Evolutionary conservation across 2,888 invertebrate species (phyloP).

Genomic region (Epiblema foenella): DNA sequence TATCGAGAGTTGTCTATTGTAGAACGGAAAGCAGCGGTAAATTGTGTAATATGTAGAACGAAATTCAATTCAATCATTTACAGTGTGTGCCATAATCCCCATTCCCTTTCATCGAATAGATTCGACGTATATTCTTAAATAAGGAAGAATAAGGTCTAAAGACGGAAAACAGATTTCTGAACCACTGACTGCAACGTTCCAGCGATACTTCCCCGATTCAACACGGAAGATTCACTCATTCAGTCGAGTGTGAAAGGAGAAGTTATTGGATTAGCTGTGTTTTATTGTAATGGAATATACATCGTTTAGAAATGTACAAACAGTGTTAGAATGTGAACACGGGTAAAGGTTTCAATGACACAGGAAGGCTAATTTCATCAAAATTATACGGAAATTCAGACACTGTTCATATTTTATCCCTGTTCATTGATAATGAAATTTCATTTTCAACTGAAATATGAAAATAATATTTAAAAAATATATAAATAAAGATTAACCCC

Average conservation of each 20-base stretch:
- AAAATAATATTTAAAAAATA: no score
- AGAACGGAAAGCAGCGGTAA: no score
- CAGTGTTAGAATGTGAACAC: no score
- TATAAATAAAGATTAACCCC: no score
- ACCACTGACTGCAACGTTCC: conserved; percentile 72
- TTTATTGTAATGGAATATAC: conserved; percentile 57
- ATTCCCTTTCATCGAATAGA: not conserved
- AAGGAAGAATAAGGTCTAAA: conserved; percentile 53
- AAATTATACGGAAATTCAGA: no score
- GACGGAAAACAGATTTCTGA: conserved; percentile 75
- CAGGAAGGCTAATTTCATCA: no score
- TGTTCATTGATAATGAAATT: no score
- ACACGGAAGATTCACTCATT: conserved; percentile 64
- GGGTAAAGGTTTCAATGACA: no score
- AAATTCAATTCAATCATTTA: not conserved
- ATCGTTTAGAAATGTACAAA: not conserved
- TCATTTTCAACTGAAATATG: no score
- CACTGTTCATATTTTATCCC: no score
- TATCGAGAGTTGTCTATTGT: no score
- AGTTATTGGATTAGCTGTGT: conserved; percentile 63
- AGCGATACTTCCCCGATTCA: conserved; percentile 65
- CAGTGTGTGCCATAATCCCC: not conserved
- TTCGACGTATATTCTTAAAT: conserved; percentile 42
- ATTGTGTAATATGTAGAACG: not conserved
- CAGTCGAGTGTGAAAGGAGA: conserved; percentile 66